Base-by-base conservation (phyloP, 23 tunicate species). In the Halocynthia roretzi region DNA sequence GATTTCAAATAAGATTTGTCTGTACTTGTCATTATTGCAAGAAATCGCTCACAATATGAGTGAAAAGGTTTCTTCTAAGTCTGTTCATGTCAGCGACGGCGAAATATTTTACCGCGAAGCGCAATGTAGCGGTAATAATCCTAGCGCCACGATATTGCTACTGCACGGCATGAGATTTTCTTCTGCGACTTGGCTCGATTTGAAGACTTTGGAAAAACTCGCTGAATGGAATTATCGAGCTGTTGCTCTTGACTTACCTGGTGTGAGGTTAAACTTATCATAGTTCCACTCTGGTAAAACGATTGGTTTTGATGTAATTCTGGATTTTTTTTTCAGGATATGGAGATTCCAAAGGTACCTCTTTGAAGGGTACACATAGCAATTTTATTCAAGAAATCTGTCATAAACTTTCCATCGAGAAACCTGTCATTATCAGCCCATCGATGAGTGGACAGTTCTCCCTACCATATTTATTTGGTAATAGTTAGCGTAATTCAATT, bases 81-180 rank as follows among this genome's bases (percentile, higher is more conserved):
- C 53, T 21, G 51, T 78, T 2, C 18, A 18, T 48, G 50, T 69
- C 6, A n/a, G 15, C 10, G 79, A 64, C 49, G 51, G 63, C 0
- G 67, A 80, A 9, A 71, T 85, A 5, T 80, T 80, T 64, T 85
- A 85, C 77, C 79, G 84, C n/a, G 81, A 80, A 50, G 48, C 70
- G 44, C 54, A 58, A 12, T 10, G 52, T 7, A 66, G 31, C 7
- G 10, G 22, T 21, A 40, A 9, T 8, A 54, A 44, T 8, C 50
- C 73, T 10, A 64, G 66, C 18, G 90, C 75, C 6, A 55, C 23
- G 56, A 83, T 87, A 8, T 10, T 87, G 19, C 76, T 87, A 10
- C 69, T 87, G 75, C 93, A 87, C 52, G 93, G 93, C 19, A 82
- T 82, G 93, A 61, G 80, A 71, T 87, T 87, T 76, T 87, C 93